These are phyloP conservation scores for Steatornis caripensis DNA, from an alignment of 2,113 vertebrate species.

Conservation along the genomic window DNA sequence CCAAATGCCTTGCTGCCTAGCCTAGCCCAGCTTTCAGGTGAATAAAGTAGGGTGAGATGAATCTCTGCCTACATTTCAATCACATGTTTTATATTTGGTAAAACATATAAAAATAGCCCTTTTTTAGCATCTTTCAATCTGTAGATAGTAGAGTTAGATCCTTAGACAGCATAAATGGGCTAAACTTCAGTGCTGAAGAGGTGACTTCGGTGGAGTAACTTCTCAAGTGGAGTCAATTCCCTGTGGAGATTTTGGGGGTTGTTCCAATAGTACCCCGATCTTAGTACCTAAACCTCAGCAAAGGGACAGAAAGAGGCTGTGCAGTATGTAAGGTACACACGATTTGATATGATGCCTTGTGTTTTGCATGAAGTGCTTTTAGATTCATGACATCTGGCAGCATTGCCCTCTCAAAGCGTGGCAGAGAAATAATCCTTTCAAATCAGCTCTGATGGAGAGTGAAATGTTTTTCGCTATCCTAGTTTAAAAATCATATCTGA, in stretches of 20 bases:
- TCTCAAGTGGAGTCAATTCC: neutral
- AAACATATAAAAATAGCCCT: neutral
- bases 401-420: neutral
- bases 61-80: neutral
- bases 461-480: neutral
- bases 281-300: neutral
- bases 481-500: neutral
- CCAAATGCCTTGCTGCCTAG: neutral
- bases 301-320: neutral
- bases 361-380: neutral
- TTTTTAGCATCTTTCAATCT: neutral
- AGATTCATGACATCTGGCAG: neutral
- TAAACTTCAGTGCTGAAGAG: neutral
- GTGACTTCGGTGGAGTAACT: neutral
- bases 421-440: neutral
- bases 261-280: neutral
- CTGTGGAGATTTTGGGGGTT: neutral
- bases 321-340: neutral
- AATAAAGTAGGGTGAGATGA: constrained; percentile 32
- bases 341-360: neutral
- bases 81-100: constrained; percentile 2
- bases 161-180: neutral
- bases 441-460: neutral
- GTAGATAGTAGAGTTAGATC: neutral
- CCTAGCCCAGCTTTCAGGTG: neutral